Percentiles rank a stretch among this genome's conserved stretches.
phyloP scores from a whole-genome alignment of 2,888 invertebrate species.

The Stenodema calcarata region DNA sequence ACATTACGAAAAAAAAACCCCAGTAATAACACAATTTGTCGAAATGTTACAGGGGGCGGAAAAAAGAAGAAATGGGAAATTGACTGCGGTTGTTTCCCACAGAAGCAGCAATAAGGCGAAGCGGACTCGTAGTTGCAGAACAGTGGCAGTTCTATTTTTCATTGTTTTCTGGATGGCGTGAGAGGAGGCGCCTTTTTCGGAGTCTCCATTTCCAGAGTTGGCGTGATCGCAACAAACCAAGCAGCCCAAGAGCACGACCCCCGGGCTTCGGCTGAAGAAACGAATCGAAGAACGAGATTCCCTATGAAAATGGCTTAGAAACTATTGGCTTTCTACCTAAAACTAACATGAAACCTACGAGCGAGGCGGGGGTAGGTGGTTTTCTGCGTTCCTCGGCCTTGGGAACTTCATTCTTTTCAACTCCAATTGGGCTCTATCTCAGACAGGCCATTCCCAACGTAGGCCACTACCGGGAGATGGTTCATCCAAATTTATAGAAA shows the following conservation, averaged over 20 bases:
- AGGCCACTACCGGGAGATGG: not conserved
- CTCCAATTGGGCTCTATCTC: not conserved
- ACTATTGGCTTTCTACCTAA: not conserved
- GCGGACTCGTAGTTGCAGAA: not conserved
- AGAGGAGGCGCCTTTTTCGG: not conserved
- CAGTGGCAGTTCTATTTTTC: not conserved
- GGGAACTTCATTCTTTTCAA: not conserved
- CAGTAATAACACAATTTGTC: not conserved
- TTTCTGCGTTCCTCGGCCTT: not conserved
- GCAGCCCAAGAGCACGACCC: not conserved
- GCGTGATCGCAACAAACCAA: not conserved
- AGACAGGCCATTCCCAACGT: not conserved
- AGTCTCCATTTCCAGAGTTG: not conserved
- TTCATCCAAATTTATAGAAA: not conserved
- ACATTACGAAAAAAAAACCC: not conserved
- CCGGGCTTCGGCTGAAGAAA: not conserved
- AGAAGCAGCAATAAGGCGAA: not conserved
- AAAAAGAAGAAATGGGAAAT: not conserved
- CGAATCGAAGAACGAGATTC: not conserved
- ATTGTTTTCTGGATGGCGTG: not conserved
- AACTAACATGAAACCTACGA: not conserved
- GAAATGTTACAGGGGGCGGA: not conserved
- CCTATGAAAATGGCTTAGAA: not conserved
- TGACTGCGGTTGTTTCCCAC: not conserved
- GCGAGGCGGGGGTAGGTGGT: not conserved